Conservation (phyloP, 2,113 vertebrate genomes). For the Pollachius pollachius region DNA sequence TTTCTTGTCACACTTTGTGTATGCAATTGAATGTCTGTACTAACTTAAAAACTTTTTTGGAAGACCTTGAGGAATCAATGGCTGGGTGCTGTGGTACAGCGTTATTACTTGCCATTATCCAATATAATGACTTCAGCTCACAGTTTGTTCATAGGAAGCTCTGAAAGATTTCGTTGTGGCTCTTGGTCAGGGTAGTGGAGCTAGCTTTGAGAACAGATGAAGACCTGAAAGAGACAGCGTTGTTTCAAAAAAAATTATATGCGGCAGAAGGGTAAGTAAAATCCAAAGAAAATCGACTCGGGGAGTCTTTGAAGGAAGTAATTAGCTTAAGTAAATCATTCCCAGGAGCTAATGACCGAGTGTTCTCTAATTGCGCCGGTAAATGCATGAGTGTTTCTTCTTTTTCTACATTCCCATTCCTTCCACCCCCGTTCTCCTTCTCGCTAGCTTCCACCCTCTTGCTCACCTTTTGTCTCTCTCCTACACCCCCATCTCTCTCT, state of each 20-base stretch:
- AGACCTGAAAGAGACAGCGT: constrained; percentile 24
- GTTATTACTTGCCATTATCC: no score
- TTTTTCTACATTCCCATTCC: constrained; percentile 12
- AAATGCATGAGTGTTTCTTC: constrained; percentile 32
- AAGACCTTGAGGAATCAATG: no score
- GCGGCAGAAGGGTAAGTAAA: constrained; percentile 32
- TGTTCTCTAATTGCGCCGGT: constrained; percentile 35
- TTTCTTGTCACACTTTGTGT: no score
- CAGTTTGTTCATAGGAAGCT: neutral
- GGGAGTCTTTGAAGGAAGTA: constrained; percentile 42
- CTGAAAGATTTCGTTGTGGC: constrained; percentile 2
- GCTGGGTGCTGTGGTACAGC: no score
- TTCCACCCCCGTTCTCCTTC: neutral
- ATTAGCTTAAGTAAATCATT: constrained; percentile 53
- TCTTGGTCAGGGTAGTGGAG: no score
- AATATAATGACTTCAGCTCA: constrained; percentile 2
- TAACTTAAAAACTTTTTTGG: no score
- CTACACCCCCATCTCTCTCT: neutral
- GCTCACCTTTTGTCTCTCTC: neutral
- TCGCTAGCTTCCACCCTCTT: neutral
- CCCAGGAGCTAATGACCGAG: constrained; percentile 53
- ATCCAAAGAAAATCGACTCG: constrained; percentile 18
- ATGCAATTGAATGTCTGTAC: no score
- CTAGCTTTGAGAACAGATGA: constrained; percentile 17
- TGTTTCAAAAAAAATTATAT: constrained; percentile 32